Conservation (phyloP, 2,113 vertebrate genomes). For the Amblyopsis rosae region DNA sequence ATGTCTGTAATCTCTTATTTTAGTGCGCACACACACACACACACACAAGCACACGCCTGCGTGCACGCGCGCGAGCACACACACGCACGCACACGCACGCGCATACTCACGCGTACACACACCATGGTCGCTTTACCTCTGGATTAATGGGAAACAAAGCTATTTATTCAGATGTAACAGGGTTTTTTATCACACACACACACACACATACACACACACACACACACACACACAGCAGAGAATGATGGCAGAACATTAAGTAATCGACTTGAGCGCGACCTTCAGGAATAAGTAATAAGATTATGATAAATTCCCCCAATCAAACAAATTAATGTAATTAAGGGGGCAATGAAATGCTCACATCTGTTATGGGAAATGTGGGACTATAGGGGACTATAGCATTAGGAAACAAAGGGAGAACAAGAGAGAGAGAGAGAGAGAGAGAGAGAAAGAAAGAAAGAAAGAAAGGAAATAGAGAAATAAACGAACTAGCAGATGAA, state of each 20-base stretch:
- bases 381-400: slow-evolving; percentile 20
- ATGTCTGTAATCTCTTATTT: slow-evolving; percentile 59
- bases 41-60: slow-evolving; percentile 41
- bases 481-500: too few species aligned
- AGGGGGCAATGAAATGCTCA: slow-evolving; percentile 55
- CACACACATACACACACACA: too few species aligned
- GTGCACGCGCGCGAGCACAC: slow-evolving; percentile 17
- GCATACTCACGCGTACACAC: slow-evolving; percentile 48
- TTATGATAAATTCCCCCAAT: slow-evolving; percentile 70
- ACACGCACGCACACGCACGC: slow-evolving; percentile 56
- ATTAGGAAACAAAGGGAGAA: not conserved
- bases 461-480: not conserved
- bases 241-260: slow-evolving; percentile 74
- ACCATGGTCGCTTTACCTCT: slow-evolving; percentile 62
- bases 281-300: slow-evolving; percentile 73
- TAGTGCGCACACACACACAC: slow-evolving; percentile 60
- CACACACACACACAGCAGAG: slow-evolving; percentile 25
- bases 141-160: slow-evolving; percentile 78
- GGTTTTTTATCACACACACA: slow-evolving; percentile 40
- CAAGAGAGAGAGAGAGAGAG: slow-evolving; percentile 4
- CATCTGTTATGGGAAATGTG: slow-evolving; percentile 38
- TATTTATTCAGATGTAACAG: slow-evolving; percentile 72
- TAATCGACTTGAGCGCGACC: slow-evolving; percentile 71
- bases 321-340: slow-evolving; percentile 72
- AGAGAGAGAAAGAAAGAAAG: slow-evolving; percentile 7